Evolutionary conservation across 2,888 invertebrate genomes (phyloP).

Genomic region (Spisula subtruncata): DNA sequence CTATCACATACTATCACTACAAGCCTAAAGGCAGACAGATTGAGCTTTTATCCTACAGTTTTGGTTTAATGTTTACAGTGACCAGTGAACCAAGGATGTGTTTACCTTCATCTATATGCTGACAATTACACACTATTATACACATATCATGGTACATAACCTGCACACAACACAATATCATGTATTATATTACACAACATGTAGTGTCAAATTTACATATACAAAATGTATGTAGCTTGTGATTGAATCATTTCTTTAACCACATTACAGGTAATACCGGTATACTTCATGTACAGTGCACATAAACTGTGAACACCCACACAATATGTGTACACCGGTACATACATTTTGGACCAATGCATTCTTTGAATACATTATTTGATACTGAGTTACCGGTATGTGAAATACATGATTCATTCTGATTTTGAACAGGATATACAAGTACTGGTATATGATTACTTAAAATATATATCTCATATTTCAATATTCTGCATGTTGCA

Average conservation of each 20-base stretch:
- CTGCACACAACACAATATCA: background rate
- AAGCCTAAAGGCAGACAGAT: background rate
- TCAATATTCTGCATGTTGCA: no score
- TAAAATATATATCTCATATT: no score
- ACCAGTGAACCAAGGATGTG: background rate
- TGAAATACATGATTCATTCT: no score
- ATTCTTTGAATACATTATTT: no score
- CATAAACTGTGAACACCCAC: background rate
- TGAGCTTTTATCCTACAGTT: no score
- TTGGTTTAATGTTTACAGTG: background rate
- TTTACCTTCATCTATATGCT: background rate
- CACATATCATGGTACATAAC: background rate
- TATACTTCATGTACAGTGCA: background rate
- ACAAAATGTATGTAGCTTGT: constrained; percentile 28
- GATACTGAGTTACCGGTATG: no score
- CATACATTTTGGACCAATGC: no score
- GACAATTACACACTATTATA: background rate
- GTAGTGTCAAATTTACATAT: background rate
- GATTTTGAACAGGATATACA: no score
- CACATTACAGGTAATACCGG: constrained; percentile 14
- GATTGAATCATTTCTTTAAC: background rate
- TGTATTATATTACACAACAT: background rate
- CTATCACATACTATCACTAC: background rate
- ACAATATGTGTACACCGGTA: background rate
- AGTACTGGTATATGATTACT: no score